Base-by-base conservation (phyloP, 2,888 invertebrate species). In the Dynastes hyllus region DNA sequence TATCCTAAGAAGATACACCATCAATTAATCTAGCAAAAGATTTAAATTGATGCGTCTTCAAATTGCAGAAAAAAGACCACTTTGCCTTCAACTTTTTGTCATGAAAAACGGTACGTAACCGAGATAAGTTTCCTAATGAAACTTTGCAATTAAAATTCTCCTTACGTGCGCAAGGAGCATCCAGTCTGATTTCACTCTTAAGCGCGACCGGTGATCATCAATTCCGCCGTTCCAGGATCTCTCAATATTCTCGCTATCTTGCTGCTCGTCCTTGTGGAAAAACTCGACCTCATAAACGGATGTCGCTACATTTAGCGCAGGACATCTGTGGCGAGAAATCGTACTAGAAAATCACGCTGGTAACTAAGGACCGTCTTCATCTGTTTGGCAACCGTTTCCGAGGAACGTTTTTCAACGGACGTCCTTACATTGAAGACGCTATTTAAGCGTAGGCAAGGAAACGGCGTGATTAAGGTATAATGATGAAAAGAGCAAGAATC, bases 201-300 rank as follows among this genome's bases (percentile, higher is more conserved):
- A 67, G 22, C 16, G 67, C 11, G 16, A 4, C 27, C 67, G 45
- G 11, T 50, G 13, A 67, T 67, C 27, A 67, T 50, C 11, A 67
- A 67, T 67, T 50, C 16, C 9, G 27, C 9, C 67, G 67, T 22
- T 22, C 4, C 50, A 22, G 9, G 16, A 11, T 9, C 9, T 40
- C 66, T 50, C 67, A n/a, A 27, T 67, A 16, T 16, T 40, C 67
- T n/a, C 27, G 16, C 50, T 32, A 50, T 45, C 16, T 58, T 22
- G 51, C 53, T 51, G 13, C n/a, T 53, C 70, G 53, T 51, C 53
- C 51, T 70, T 27, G 32, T 27, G 70, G 70, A 53, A 70, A 70
- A 70, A 11, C 53, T 70, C 29, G 27, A 13, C 13, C n/a, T 70
- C 51, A 53, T 53, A 53, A 70, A 40, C 32, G 27, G 29, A 51